Evolutionary conservation across 2,888 invertebrate genomes (phyloP), one percentile per base, ranked within the genome.

Genomic region (Dasysyrphus albostriatus): DNA sequence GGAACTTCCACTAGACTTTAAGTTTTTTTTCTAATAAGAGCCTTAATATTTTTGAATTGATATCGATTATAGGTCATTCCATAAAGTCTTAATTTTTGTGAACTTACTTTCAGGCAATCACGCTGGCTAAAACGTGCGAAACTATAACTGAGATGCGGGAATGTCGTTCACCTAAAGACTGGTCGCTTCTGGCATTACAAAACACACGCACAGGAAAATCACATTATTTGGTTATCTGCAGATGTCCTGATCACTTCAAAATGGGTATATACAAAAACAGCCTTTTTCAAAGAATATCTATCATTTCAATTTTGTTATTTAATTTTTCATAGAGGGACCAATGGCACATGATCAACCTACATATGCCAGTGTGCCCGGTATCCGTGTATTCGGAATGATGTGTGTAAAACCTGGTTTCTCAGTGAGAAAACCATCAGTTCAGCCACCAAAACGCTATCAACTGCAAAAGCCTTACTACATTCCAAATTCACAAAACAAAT

Each of bases 331-430:
- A 98, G 98, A 98, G 93, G 98, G 98, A 14, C 98, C 98, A 72
- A 97, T 98, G 95, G 97, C 97, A 10, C 98, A 98, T 92, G 97
- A 98, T 91, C 98, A 98, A 91, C 98, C 98, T 14, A 97, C 97
- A 0, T 98, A 98, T 91, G 98, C 98, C 3, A 97, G 98, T 89
- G 98, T 98, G 10, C 98, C 98, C 4, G 98, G 98, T 2, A 98
- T 98, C 88, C 94, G 98, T 88, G 98, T 98, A 0, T 98, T 97
- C 91, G 98, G 98, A 58, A 98, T 98, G 98, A 97, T 98, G 95
- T 98, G 98, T 91, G 96, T 97, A 0, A 93, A 94, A 83, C 94
- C 94, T 0, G 92, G 92, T 16, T 93, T 91, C 89, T 90, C 92
- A n/a, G 89, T 92, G 24, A 90, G 92, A 78, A 92, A 92, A 19